Evolutionary conservation across 2,888 invertebrate species (phyloP), one percentile per base, ranked within the genome.

Genomic region (Abrostola triplasia): DNA sequence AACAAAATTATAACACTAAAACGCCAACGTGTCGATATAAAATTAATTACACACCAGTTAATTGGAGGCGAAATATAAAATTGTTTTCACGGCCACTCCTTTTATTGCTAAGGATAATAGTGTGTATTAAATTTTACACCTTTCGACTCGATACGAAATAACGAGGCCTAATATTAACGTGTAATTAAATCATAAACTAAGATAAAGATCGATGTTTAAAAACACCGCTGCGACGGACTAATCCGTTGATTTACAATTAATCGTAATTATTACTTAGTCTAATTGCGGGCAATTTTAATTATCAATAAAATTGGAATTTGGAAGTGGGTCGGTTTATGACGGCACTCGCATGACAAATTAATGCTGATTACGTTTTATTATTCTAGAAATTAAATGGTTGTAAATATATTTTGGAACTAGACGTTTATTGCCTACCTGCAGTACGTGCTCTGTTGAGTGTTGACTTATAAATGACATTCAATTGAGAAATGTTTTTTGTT

Each of bases 201-300:
- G 91, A 93, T 93, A 91, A 90, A 90, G 86, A 84, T 85, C 77
- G 72, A 82, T 80, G 76, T 83, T 82, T 87, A 90, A 89, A 89
- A 87, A 87, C 79, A 81, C 92, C 93, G 90, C 86, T 64, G 55
- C 81, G 73, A 68, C 76, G 70, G 72, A 76, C 86, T 92, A 92
- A 94, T 93, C 94, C 88, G 81, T 74, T 91, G 90, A 93, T 92
- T 92, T 93, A 93, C 91, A 92, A 91, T 92, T 91, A 90, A 80
- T 82, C 82, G 88, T 92, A 92, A 92, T 92, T 92, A 92, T 83
- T 86, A 84, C 84, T 87, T 83, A 87, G 78, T 76, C 89, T 92
- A 92, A 93, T 92, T 92, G 92, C 87, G 84, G 83, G 86, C 89
- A 87, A 92, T 92, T 92, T 92, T 93, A 94, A 94, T 94, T 94